Evolutionary conservation across 2,797 vertebrate species (phyloP).

Genomic region (Schizopygopsis pylzovi): DNA sequence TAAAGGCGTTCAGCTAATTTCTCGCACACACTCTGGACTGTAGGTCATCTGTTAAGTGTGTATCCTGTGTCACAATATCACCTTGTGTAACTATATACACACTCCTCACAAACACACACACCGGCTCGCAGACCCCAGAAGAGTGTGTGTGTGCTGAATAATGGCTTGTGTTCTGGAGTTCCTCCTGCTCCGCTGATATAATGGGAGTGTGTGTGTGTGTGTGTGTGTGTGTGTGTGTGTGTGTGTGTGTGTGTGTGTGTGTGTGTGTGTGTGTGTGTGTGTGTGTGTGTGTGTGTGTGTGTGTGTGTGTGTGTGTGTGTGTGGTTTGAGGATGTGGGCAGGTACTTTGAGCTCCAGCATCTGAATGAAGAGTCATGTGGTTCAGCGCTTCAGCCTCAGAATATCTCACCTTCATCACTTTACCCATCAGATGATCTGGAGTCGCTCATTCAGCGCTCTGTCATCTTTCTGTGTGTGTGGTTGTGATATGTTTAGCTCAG

Average conservation of each 20-base stretch:
- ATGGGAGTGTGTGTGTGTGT: too few species aligned
- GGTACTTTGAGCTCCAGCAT: neutral
- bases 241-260: neutral
- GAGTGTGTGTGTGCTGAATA: neutral
- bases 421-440: neutral
- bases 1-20: neutral
- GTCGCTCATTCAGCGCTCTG: neutral
- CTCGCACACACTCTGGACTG: conserved; percentile 2
- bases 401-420: neutral
- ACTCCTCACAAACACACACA: conserved; percentile 9
- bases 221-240: neutral
- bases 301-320: neutral
- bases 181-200: too few species aligned
- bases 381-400: neutral
- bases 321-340: conserved; percentile 21
- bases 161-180: too few species aligned
- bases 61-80: conserved; percentile 57
- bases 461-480: neutral
- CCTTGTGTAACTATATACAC: conserved; percentile 59
- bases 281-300: too few species aligned
- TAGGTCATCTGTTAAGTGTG: conserved; percentile 45
- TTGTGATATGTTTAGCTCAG: neutral
- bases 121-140: neutral
- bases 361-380: neutral
- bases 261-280: neutral